Evolutionary conservation across 2,113 vertebrate species (phyloP).

Genomic region (Hemiprocne comata): DNA sequence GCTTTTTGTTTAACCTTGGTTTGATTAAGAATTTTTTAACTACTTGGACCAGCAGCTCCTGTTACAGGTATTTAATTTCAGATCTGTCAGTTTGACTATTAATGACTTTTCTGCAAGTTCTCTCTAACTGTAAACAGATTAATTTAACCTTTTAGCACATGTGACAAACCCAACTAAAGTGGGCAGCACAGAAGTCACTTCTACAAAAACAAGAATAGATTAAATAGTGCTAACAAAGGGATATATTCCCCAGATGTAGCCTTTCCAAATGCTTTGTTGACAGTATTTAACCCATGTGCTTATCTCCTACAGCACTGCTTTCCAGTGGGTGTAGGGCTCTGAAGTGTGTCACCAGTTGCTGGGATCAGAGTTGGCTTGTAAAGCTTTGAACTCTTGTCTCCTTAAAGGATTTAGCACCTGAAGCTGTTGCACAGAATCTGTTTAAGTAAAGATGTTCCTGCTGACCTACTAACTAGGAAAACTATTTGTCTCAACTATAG

Average conservation of each 20-base stretch:
- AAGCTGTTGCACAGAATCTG: neutral
- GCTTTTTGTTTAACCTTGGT: neutral
- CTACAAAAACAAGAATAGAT: neutral
- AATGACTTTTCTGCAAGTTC: neutral
- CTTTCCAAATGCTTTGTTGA: neutral
- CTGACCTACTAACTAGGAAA: neutral
- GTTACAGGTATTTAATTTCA: neutral
- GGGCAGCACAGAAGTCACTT: neutral
- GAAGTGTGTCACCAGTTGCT: neutral
- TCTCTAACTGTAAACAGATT: neutral
- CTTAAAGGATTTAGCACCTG: conserved; percentile 36
- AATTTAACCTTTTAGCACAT: neutral
- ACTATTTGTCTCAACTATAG: neutral
- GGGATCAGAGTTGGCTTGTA: neutral
- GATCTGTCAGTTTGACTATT: neutral
- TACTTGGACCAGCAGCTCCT: neutral
- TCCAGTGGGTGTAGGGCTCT: neutral
- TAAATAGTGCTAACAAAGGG: neutral
- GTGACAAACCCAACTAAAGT: neutral
- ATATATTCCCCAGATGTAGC: neutral
- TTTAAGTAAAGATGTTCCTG: neutral
- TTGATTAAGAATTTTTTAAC: neutral
- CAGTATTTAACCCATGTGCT: neutral
- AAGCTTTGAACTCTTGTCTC: neutral
- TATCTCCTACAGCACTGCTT: neutral